Conservation (phyloP, 2,888 invertebrate species). For the Calameuta idolon region DNA sequence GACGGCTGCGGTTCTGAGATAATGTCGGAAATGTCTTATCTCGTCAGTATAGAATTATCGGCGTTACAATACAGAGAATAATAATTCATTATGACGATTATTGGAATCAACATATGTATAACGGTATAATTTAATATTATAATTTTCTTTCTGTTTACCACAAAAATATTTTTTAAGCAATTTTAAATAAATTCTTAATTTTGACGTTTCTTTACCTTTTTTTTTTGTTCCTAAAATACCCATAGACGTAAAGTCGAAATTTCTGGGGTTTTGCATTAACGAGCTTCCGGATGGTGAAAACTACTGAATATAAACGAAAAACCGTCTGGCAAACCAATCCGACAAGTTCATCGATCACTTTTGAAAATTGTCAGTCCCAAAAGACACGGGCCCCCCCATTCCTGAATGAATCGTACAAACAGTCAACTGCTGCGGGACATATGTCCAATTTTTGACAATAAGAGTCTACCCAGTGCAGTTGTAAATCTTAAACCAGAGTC, state of each 20-base stretch:
- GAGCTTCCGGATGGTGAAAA: neutral
- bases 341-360: neutral
- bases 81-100: neutral
- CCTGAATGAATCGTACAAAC: neutral
- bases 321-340: neutral
- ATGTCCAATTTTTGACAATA: slow-evolving; percentile 30
- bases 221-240: neutral
- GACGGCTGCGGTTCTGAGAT: neutral
- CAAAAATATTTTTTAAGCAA: neutral
- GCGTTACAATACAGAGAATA: neutral
- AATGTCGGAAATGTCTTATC: neutral
- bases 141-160: neutral
- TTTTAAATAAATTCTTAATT: neutral
- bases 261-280: neutral
- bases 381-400: slow-evolving; percentile 1
- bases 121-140: neutral
- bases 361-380: neutral
- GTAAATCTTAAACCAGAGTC: slow-evolving; percentile 47
- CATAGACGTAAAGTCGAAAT: neutral
- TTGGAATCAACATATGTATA: neutral
- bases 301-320: neutral
- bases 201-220: neutral
- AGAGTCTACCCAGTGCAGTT: slow-evolving; percentile 22
- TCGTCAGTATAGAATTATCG: neutral
- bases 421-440: slow-evolving; percentile 36